Percentiles rank a stretch among this genome's conserved stretches.
Conservation (phyloP, 2,888 invertebrate species). For the Antheraea yamamai region DNA sequence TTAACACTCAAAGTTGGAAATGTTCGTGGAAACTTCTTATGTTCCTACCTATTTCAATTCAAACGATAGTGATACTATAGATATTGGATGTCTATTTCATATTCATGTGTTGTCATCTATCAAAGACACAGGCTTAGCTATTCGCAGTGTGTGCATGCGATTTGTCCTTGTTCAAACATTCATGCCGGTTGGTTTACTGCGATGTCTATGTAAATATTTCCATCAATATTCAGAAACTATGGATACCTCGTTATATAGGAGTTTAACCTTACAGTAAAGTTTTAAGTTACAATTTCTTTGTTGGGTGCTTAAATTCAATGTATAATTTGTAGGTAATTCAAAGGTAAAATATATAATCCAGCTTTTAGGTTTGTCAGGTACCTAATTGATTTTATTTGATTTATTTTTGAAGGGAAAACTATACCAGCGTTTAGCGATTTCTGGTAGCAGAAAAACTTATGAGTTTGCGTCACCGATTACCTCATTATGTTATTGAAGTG, state of each 20-base stretch:
- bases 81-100: neutral
- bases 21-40: no score
- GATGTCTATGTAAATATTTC: conserved; percentile 64
- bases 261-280: conserved; percentile 53
- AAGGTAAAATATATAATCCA: neutral
- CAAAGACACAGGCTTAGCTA: conserved; percentile 14
- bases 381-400: no score
- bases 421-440: no score
- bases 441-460: no score
- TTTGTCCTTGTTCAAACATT: conserved; percentile 46
- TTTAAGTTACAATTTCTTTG: neutral
- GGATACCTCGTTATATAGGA: conserved; percentile 68
- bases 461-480: no score
- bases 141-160: conserved; percentile 29
- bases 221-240: conserved; percentile 72
- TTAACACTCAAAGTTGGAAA: no score
- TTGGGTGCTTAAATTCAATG: neutral
- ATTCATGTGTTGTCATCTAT: conserved; percentile 11
- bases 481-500: no score
- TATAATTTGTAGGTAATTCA: neutral
- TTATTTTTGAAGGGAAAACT: no score
- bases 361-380: no score
- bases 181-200: conserved; percentile 46
- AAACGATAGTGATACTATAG: neutral
- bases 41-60: neutral